phyloP scores from a whole-genome alignment of 2,113 vertebrate genomes.

The Origma solitaria region DNA sequence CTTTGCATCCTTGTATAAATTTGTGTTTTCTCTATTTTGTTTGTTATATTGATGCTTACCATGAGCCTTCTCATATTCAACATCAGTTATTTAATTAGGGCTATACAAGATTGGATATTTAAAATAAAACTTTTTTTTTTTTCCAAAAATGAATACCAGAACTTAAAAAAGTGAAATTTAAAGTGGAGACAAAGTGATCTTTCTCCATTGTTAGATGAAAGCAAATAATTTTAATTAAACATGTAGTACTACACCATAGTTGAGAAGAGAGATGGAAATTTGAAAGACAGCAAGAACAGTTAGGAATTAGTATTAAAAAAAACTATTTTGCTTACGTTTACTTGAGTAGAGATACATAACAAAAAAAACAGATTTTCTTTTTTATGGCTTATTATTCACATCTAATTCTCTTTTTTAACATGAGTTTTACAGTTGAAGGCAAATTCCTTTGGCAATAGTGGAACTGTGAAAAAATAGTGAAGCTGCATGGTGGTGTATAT shows the following conservation, averaged over 20 bases:
- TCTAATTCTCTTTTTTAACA: not conserved
- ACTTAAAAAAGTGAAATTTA: not conserved
- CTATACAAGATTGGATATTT: not conserved
- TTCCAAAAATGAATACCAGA: not conserved
- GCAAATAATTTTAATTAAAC: not conserved
- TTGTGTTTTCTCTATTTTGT: not conserved
- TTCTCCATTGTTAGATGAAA: not conserved
- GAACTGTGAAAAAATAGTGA: not conserved
- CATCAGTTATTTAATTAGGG: not conserved
- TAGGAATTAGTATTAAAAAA: not conserved
- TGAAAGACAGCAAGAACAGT: not conserved
- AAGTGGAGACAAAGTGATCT: not conserved
- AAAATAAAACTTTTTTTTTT: constrained; percentile 8
- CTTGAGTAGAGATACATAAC: not conserved
- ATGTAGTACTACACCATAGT: not conserved
- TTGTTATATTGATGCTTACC: not conserved
- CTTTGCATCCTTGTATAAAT: constrained; percentile 32
- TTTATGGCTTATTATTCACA: not conserved
- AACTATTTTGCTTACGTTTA: not conserved
- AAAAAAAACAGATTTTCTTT: not conserved
- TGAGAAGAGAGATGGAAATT: constrained; percentile 4
- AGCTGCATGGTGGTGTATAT: not conserved
- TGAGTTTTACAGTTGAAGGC: not conserved
- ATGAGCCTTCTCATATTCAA: not conserved
- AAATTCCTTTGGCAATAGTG: not conserved